Evolutionary conservation across 2,797 vertebrate genomes (phyloP), one percentile per base, ranked within the genome.

Genomic region (Petrocephalus schoutedeni): DNA sequence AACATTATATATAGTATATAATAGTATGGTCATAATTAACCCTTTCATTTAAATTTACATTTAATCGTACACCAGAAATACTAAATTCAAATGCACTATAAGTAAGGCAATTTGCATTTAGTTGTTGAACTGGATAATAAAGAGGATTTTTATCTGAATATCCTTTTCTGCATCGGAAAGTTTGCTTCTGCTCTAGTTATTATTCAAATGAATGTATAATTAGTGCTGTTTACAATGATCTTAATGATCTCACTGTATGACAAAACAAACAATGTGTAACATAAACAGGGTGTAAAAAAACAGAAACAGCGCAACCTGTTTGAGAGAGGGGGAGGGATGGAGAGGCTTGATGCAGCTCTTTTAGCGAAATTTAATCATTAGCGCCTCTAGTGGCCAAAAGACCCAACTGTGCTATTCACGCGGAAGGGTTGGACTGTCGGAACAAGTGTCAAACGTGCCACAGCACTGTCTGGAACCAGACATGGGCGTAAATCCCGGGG

Each of bases 361-460:
- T 64, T 49, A 49, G 64, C 88, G 90, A 89, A 90, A 88, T 89
- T 74, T 90, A 90, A 92, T 91, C 86, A 93, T 77, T 94, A 90
- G 91, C 87, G 92, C 90, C 93, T 93, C 95, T 95, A 91, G 93
- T 94, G 95, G 94, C 87, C 91, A 93, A 88, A 87, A 56, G 10
- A 49, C 56, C 87, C 88, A 89, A 90, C 90, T 54, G 91, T n/a
- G n/a, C 51, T 14, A 23, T 84, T 83, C 36, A 28, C 41, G 41
- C 32, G n/a, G 57, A 84, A 83, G 74, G 12, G 36, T 51, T 9
- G 28, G 28, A 45, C 51, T 74, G 12, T 10, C 4, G 4, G 49
- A 74, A 14, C 28, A 10, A 49, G 19, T 3, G 71, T 57, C 32
- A 41, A 56, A 54, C 57, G 67, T 77, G 14, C 16, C 19, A 6